These are phyloP conservation scores for Tigriopus japonicus DNA, from an alignment of 1,140 invertebrate genomes.

Conservation along the genomic window DNA sequence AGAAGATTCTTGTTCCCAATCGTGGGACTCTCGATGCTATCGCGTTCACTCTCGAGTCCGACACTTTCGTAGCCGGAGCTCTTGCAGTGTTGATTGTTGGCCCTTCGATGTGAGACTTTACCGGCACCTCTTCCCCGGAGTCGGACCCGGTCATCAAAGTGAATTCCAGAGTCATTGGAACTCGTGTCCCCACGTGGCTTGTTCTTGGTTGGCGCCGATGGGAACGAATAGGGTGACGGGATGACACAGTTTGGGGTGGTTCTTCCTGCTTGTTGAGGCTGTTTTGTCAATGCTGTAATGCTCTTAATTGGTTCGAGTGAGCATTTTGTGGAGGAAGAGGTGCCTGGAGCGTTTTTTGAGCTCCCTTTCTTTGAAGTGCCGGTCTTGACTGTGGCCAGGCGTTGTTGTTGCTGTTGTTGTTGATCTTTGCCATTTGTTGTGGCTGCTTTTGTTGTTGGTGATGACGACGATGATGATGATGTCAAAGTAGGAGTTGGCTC, in stretches of 20 bases:
- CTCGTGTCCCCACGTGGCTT: neutral
- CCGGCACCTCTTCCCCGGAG: neutral
- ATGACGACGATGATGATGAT: neutral
- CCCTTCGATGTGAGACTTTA: neutral
- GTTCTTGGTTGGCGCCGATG: neutral
- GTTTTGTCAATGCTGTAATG: neutral
- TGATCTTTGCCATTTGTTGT: neutral
- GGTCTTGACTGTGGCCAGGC: neutral
- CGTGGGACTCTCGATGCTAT: neutral
- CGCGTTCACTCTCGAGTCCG: neutral
- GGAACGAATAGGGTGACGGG: neutral
- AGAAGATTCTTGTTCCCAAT: neutral
- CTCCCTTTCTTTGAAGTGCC: too few species aligned
- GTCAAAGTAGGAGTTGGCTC: too few species aligned
- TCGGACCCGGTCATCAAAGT: neutral
- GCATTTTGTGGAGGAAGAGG: slow-evolving; percentile 1
- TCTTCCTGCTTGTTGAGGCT: neutral
- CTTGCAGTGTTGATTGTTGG: neutral
- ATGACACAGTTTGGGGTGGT: too few species aligned
- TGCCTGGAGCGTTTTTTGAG: slow-evolving; percentile 4
- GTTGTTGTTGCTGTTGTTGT: neutral
- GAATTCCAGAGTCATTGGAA: neutral
- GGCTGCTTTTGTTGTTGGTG: neutral
- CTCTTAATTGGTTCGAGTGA: neutral
- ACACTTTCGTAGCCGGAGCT: slow-evolving; percentile 1